Percentiles rank a stretch among this genome's conserved stretches.
These are phyloP conservation scores for Drosophila falleni DNA, from an alignment of 2,888 invertebrate genomes.

Conservation along the genomic window DNA sequence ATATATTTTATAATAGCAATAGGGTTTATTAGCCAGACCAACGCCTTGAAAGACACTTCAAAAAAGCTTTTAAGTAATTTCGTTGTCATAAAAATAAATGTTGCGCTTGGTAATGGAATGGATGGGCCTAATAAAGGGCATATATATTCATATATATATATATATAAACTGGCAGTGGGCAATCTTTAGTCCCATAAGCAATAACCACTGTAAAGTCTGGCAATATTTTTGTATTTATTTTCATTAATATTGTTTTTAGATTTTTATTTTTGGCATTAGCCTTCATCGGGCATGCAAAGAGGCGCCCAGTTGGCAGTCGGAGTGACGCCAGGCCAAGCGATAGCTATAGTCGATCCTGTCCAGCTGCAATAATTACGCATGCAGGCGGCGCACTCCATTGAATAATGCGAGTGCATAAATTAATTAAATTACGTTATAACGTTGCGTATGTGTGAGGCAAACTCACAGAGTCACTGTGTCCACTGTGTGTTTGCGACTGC, in stretches of 20 bases:
- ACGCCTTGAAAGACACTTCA: constrained; percentile 49
- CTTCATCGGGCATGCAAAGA: constrained; percentile 52
- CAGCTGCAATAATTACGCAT: constrained; percentile 82
- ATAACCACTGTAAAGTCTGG: constrained; percentile 24
- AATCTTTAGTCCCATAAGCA: constrained; percentile 24
- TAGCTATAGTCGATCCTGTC: constrained; percentile 61
- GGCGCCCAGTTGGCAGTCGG: constrained; percentile 51
- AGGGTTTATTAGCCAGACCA: constrained; percentile 42
- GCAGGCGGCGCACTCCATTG: constrained; percentile 84
- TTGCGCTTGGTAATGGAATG: constrained; percentile 39
- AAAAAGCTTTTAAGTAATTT: constrained; percentile 54
- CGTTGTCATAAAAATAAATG: constrained; percentile 45
- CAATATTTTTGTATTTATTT: constrained; percentile 13
- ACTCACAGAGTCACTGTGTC: constrained; percentile 7
- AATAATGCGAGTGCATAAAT: constrained; percentile 84
- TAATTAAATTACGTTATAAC: constrained; percentile 84
- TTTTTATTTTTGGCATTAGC: constrained; percentile 42
- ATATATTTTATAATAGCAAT: constrained; percentile 32
- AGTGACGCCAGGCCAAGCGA: constrained; percentile 61
- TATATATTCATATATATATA: too few species aligned
- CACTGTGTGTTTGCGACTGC: too few species aligned
- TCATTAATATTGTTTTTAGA: background rate
- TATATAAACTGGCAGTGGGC: too few species aligned
- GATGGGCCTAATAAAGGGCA: constrained; percentile 21
- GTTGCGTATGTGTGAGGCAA: constrained; percentile 30